Percentiles rank a stretch among this genome's conserved stretches.
phyloP scores from a whole-genome alignment of 2,888 invertebrate genomes.

The Plebejus argus region DNA sequence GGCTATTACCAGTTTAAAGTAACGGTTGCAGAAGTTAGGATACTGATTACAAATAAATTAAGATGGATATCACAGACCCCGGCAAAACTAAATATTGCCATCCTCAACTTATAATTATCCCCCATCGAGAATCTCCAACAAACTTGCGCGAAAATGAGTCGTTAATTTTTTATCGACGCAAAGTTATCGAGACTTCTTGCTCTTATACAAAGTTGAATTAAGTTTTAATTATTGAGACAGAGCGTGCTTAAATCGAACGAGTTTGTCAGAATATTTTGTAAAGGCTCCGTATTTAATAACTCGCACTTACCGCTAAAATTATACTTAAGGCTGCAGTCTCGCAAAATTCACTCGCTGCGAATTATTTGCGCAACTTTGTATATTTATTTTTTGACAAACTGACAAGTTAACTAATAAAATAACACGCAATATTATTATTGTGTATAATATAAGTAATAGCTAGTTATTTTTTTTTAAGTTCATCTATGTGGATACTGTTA shows the following conservation, averaged over 20 bases:
- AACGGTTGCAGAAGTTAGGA: background rate
- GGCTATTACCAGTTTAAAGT: background rate
- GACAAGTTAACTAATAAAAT: too few relatives aligned
- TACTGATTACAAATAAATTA: conserved; percentile 16
- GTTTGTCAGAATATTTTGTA: background rate
- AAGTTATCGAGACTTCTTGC: background rate
- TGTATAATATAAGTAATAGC: too few relatives aligned
- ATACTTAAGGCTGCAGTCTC: too few relatives aligned
- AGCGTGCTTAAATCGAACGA: background rate
- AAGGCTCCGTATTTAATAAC: background rate
- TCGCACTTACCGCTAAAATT: too few relatives aligned
- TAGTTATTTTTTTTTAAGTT: too few relatives aligned
- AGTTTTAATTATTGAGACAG: background rate
- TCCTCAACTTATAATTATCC: conserved; percentile 8
- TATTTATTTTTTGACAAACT: too few relatives aligned
- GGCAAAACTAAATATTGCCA: conserved; percentile 14
- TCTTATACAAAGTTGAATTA: background rate
- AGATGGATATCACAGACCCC: conserved; percentile 7
- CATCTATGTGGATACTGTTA: too few relatives aligned
- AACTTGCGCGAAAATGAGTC: background rate
- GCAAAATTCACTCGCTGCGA: too few relatives aligned
- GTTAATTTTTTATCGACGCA: conserved; percentile 5
- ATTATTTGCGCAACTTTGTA: too few relatives aligned
- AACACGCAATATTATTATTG: too few relatives aligned
- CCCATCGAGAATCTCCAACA: background rate